A percentile compares a stretch with the other conserved stretches of the same genome.
These are phyloP conservation scores for Nesoenas mayeri DNA, from an alignment of 2,113 vertebrate species.

Conservation along the genomic window DNA sequence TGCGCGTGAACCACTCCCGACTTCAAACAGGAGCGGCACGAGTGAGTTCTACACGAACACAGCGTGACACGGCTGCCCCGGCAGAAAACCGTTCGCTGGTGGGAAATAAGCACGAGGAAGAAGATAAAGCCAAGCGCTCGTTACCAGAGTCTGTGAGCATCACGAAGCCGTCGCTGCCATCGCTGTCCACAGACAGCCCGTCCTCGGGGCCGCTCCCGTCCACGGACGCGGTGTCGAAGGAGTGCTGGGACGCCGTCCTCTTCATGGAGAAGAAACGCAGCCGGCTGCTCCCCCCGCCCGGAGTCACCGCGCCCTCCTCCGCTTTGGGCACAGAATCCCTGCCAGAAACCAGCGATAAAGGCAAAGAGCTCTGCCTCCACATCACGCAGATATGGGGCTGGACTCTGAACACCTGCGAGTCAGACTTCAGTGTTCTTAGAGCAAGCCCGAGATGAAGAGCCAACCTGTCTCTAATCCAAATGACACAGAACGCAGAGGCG, in stretches of 20 bases:
- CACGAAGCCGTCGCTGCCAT: slow-evolving; percentile 89
- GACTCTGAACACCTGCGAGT: neutral
- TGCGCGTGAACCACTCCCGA: neutral
- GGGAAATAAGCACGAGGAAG: neutral
- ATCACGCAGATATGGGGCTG: neutral
- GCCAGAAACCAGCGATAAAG: neutral
- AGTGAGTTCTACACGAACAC: neutral
- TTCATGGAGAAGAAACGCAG: slow-evolving; percentile 84
- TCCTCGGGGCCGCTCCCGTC: slow-evolving; percentile 90
- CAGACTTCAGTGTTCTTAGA: neutral
- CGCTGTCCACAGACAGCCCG: slow-evolving; percentile 87
- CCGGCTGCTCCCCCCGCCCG: slow-evolving; percentile 51
- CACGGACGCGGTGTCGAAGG: slow-evolving; percentile 86
- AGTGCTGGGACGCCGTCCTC: slow-evolving; percentile 89
- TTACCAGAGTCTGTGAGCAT: slow-evolving; percentile 89
- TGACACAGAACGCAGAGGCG: accelerated
- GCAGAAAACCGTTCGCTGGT: neutral
- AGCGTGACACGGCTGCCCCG: neutral
- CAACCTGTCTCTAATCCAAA: neutral
- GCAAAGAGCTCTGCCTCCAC: neutral
- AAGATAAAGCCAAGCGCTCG: neutral
- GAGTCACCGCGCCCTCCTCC: slow-evolving; percentile 76
- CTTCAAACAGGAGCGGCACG: neutral
- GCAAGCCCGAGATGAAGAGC: neutral
- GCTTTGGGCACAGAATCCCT: slow-evolving; percentile 82